These are phyloP conservation scores for Phaetusa simplex DNA, from an alignment of 2,113 vertebrate species.

Conservation along the genomic window DNA sequence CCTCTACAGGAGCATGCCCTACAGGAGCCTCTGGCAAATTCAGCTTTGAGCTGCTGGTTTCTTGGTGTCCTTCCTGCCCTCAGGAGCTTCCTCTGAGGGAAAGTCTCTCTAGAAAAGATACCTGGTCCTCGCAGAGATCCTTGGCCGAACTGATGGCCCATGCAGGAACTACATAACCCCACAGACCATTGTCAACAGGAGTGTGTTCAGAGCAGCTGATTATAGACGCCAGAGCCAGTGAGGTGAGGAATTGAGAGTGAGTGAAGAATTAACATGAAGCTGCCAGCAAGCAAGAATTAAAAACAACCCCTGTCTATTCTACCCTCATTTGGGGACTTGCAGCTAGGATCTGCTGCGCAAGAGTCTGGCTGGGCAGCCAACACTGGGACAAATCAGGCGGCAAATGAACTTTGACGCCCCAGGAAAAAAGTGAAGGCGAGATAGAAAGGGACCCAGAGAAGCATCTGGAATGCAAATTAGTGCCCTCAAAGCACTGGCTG, in stretches of 20 bases:
- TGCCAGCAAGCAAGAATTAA: constrained; percentile 8
- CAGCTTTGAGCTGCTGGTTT: not conserved
- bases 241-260: not conserved
- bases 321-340: not conserved
- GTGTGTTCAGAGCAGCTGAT: constrained; percentile 13
- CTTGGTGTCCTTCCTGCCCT: not conserved
- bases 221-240: not conserved
- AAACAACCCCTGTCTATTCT: not conserved
- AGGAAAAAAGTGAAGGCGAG: not conserved
- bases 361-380: constrained; percentile 7
- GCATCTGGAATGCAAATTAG: constrained; percentile 35
- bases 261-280: constrained; percentile 20
- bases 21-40: not conserved
- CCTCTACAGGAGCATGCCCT: too few species aligned
- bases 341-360: not conserved
- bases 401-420: constrained; percentile 39
- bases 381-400: constrained; percentile 24
- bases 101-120: not conserved
- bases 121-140: not conserved
- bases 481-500: not conserved
- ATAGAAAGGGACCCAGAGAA: not conserved
- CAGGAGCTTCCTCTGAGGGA: not conserved
- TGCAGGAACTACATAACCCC: not conserved
- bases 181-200: not conserved
- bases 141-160: not conserved